Evolutionary conservation across 2,113 vertebrate species (phyloP).

Genomic region (Phrynosoma blainvillii): DNA sequence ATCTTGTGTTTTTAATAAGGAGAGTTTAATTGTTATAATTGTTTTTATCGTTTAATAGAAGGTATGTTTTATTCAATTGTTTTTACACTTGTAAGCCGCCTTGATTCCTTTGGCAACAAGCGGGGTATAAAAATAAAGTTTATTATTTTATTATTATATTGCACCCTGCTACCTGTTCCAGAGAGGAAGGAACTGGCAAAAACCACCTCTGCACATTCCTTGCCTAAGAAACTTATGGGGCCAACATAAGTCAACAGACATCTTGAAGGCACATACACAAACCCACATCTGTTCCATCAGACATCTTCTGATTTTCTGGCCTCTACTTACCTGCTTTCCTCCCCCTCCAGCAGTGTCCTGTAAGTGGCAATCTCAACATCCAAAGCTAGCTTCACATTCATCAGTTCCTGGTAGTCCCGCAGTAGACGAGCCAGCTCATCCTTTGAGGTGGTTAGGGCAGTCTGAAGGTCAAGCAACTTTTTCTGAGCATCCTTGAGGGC

Average conservation of each 20-base stretch:
- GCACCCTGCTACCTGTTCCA: neutral
- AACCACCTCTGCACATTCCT: no score
- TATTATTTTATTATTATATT: no score
- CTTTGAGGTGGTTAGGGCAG: constrained; percentile 56
- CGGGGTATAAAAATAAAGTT: no score
- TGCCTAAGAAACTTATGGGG: no score
- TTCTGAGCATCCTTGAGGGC: constrained; percentile 63
- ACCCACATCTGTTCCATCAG: neutral
- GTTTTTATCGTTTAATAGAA: no score
- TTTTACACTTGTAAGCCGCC: no score
- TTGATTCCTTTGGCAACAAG: no score
- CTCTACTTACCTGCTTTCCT: constrained; percentile 70
- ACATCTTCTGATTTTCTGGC: neutral
- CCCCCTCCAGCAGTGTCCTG: constrained; percentile 72
- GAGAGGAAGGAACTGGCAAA: no score
- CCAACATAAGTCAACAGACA: neutral
- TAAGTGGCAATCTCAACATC: constrained; percentile 82
- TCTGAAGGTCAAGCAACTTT: constrained; percentile 71
- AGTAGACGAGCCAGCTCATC: constrained; percentile 68
- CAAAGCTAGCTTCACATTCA: constrained; percentile 70
- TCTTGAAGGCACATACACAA: neutral
- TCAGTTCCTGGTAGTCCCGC: constrained; percentile 72
- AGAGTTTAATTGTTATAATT: no score
- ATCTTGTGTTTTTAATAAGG: no score
- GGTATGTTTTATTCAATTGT: no score